Evolutionary conservation across 2,797 vertebrate genomes (phyloP), one percentile per base, ranked within the genome.

Genomic region (Myoxocephalus aenaeus): DNA sequence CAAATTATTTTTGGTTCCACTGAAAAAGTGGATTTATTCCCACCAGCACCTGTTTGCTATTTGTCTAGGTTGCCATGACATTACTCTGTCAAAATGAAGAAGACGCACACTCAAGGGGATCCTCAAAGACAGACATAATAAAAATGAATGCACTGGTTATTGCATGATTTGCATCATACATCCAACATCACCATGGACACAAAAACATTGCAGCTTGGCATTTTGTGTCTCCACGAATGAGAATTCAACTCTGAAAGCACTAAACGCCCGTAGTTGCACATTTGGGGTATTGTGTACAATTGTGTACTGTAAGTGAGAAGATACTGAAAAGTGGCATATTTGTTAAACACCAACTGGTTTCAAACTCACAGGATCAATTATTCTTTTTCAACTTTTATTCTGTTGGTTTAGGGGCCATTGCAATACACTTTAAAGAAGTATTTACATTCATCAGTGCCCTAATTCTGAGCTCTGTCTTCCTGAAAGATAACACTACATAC

Each of bases 281-380:
- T 84, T 87, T 87, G 46, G 59, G 68, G 48, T 77, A 65, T 71
- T 62, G 40, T 54, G 51, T 59, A 57, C 75, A 72, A 73, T n/a
- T 75, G 63, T 62, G 69, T 44, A 25, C 27, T 12, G 17, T 48
- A 84, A 82, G 57, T 70, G 44, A 80, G 63, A n/a, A 56, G 59
- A 22, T 15, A 64, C 57, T 73, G 25, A 20, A 27, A 27, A 27
- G 2, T 27, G 25, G 25, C 18, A 18, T 36, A 64, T 64, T 57
- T 36, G 32, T 85, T 64, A 68, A 70, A 79, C n/a, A 17, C 20
- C 22, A 82, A 59, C 53, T 53, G 20, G 62, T 73, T 85, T 70
- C 42, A 72, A 66, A 32, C 6, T 73, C 27, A 56, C 22, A 48
- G 25, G 70, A 40, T 81, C 61, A 66, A 51, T 69, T 64, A 68